phyloP scores from a whole-genome alignment of 2,888 invertebrate genomes.

The Chloroclystis v-ata region DNA sequence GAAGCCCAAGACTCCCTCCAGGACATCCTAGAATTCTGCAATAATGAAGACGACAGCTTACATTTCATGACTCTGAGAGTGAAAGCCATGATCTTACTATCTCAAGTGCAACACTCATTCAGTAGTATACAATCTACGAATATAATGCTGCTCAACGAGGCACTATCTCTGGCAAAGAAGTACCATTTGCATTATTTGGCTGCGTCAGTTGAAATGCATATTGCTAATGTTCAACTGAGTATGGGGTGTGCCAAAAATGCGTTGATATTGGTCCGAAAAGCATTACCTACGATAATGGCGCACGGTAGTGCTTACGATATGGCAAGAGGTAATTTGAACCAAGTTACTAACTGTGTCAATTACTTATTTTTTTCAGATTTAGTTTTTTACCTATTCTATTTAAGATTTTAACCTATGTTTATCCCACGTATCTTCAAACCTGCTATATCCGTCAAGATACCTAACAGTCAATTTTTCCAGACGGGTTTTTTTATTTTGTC shows the following conservation, averaged over 20 bases:
- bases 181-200: conserved; percentile 88
- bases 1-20: conserved; percentile 69
- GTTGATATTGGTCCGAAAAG: conserved; percentile 81
- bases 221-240: conserved; percentile 86
- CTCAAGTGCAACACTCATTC: conserved; percentile 80
- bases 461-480: too few species aligned
- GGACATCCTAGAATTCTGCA: conserved; percentile 73
- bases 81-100: conserved; percentile 82
- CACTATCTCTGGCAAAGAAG: conserved; percentile 84
- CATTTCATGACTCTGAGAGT: conserved; percentile 78
- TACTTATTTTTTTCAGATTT: too few species aligned
- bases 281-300: conserved; percentile 84
- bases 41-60: conserved; percentile 71
- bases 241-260: conserved; percentile 89
- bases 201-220: conserved; percentile 85
- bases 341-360: background rate
- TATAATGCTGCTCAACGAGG: conserved; percentile 81
- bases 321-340: conserved; percentile 77
- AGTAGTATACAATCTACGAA: conserved; percentile 74
- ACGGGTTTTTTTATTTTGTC: too few species aligned
- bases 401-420: too few species aligned
- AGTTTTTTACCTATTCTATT: too few species aligned
- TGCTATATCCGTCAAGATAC: too few species aligned
- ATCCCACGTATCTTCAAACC: too few species aligned
- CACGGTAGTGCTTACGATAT: conserved; percentile 90